These are phyloP conservation scores for Otus sunia DNA, from an alignment of 2,113 vertebrate genomes.

Conservation along the genomic window DNA sequence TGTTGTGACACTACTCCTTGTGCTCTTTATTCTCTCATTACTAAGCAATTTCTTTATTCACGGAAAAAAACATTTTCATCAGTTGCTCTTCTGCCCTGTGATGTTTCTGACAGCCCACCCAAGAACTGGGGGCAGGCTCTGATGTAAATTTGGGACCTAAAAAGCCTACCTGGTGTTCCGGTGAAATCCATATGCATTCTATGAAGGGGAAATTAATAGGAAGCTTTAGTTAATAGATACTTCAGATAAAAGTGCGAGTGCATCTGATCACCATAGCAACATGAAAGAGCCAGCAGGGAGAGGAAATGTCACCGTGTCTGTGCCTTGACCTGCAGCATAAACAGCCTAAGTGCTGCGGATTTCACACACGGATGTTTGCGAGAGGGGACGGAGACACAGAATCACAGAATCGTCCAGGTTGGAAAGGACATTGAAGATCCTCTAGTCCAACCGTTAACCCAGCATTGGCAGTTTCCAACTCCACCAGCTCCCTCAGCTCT, in stretches of 20 bases:
- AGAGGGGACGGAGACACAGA: not conserved
- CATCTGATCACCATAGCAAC: slow-evolving; percentile 72
- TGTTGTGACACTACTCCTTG: not conserved
- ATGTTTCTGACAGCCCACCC: not conserved
- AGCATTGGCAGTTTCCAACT: too few relatives aligned
- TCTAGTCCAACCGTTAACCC: too few relatives aligned
- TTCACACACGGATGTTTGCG: accelerated
- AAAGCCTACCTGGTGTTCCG: not conserved
- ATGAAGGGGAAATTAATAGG: not conserved
- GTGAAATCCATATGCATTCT: not conserved
- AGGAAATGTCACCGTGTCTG: slow-evolving; percentile 27
- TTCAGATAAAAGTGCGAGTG: slow-evolving; percentile 43
- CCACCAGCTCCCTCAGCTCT: too few relatives aligned
- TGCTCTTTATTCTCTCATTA: not conserved
- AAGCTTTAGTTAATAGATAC: slow-evolving; percentile 64
- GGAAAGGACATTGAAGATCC: too few relatives aligned
- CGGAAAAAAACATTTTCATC: not conserved
- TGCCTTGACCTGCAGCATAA: slow-evolving; percentile 16
- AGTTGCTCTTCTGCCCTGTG: not conserved
- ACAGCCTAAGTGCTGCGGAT: not conserved
- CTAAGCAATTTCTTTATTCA: not conserved
- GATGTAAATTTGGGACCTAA: not conserved
- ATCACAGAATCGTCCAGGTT: too few relatives aligned
- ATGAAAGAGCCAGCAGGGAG: not conserved
- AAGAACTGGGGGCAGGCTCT: not conserved